Base-by-base conservation (phyloP, 2,113 vertebrate genomes). In the Anarrhichthys ocellatus region DNA sequence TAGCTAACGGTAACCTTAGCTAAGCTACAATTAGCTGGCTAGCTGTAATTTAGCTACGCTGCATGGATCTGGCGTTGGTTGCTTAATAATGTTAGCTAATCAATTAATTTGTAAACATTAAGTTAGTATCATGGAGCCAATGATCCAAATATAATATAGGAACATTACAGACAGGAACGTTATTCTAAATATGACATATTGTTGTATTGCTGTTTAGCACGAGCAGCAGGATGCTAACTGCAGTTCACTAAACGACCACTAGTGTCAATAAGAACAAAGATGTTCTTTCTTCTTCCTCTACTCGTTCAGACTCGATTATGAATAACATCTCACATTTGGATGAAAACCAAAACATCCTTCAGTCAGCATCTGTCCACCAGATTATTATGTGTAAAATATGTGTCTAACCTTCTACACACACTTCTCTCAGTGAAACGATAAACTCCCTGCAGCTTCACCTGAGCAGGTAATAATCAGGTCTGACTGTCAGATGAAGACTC, bases 401-500 rank as follows among this genome's bases (percentile, higher is more conserved):
- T 17, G 5, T 29, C 27, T 17, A 24, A 18, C 8, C 36, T n/a
- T 65, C 42, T 44, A 7, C 10, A 15, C 13, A 59, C 61, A 63
- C 17, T 20, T n/a, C 27, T n/a, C 27, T 54, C 44, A 63, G 65
- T 61, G 38, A 24, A 63, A 71, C 11, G 40, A 24, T 13, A 9
- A 27, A 50, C 14, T 67, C 32, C 54, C 71, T 71, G 50, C 72
- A 61, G 46, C 52, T 29, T 59, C 71, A 80, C 82, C 84, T 80
- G 73, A 54, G 73, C 81, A 84, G 78, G 78, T 77, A 77, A 85
- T 67, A 24, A 75, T 62, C 66, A 64, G 0, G 6, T 71, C 15
- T 58, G 78, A 85, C 76, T 88, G 78, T 36, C 68, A 22, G 58
- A 72, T 0, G 40, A 29, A 48, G 2, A 34, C 8, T 34, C 32